phyloP scores from a whole-genome alignment of 2,888 invertebrate genomes.

The Oeneis ivallda region DNA sequence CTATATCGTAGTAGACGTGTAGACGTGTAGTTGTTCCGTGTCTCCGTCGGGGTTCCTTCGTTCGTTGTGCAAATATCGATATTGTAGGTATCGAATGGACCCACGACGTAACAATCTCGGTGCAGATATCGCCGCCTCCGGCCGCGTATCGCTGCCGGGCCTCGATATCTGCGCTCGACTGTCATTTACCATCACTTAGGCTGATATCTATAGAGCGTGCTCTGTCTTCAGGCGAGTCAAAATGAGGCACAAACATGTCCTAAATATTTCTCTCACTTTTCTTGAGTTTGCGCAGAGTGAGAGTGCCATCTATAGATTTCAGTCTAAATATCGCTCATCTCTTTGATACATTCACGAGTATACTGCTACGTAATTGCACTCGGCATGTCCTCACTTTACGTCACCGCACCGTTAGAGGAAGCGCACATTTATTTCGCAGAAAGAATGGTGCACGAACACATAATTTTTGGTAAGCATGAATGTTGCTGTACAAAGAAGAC shows the following conservation, averaged over 20 bases:
- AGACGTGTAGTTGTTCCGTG: conserved; percentile 43
- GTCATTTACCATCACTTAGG: conserved; percentile 46
- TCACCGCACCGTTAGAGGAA: conserved; percentile 53
- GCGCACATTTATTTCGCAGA: conserved; percentile 54
- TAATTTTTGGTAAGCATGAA: conserved; percentile 61
- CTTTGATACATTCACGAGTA: conserved; percentile 31
- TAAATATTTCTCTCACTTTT: too few species aligned
- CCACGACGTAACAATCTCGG: conserved; percentile 33
- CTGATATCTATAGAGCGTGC: too few species aligned
- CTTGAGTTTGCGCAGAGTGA: too few species aligned
- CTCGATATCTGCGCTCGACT: conserved; percentile 22
- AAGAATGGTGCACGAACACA: conserved; percentile 56
- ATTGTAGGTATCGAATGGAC: conserved; percentile 24
- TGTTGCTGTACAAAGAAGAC: conserved; percentile 23
- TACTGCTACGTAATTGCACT: conserved; percentile 43
- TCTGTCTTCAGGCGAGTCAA: too few species aligned
- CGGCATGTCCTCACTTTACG: conserved; percentile 61
- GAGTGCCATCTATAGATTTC: too few species aligned
- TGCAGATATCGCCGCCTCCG: conserved; percentile 25
- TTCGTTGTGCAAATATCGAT: conserved; percentile 33
- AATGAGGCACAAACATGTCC: too few species aligned
- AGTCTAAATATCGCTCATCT: conserved; percentile 43
- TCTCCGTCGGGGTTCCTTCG: conserved; percentile 50
- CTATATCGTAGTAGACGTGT: conserved; percentile 59
- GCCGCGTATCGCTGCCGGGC: background rate